A percentile compares a stretch with the other conserved stretches of the same genome.
phyloP scores from a whole-genome alignment of 2,888 invertebrate species.

The Nasonovia ribisnigri region DNA sequence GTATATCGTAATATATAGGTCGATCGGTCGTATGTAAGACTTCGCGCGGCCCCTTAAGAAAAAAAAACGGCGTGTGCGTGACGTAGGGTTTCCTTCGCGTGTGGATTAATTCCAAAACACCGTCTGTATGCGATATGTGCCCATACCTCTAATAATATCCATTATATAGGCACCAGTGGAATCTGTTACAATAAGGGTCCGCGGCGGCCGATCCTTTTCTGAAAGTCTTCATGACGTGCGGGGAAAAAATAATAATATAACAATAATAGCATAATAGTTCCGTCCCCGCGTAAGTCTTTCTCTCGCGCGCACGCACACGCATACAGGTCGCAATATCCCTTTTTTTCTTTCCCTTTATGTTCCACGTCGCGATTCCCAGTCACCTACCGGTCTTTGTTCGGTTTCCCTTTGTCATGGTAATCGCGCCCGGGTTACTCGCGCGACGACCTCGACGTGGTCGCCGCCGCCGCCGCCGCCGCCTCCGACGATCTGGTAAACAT shows the following conservation, averaged over 20 bases:
- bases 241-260: conserved; percentile 5
- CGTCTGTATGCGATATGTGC: neutral
- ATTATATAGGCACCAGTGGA: neutral
- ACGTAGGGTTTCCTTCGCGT: neutral
- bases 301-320: neutral
- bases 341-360: neutral
- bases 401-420: conserved; percentile 37
- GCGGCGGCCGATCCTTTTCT: neutral
- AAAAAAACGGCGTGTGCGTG: neutral
- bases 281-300: conserved; percentile 11
- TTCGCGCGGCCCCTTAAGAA: neutral
- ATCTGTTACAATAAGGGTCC: neutral
- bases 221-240: neutral
- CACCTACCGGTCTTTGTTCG: conserved; percentile 16
- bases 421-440: conserved; percentile 15
- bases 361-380: neutral
- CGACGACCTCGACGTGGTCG: neutral
- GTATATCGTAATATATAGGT: neutral
- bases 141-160: neutral
- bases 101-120: conserved; percentile 12
- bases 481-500: neutral
- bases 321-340: neutral
- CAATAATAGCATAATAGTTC: neutral
- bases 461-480: neutral
- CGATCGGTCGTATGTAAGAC: neutral